Evolutionary conservation across 1,140 invertebrate genomes (phyloP).

Genomic region (Neodiprion lecontei): DNA sequence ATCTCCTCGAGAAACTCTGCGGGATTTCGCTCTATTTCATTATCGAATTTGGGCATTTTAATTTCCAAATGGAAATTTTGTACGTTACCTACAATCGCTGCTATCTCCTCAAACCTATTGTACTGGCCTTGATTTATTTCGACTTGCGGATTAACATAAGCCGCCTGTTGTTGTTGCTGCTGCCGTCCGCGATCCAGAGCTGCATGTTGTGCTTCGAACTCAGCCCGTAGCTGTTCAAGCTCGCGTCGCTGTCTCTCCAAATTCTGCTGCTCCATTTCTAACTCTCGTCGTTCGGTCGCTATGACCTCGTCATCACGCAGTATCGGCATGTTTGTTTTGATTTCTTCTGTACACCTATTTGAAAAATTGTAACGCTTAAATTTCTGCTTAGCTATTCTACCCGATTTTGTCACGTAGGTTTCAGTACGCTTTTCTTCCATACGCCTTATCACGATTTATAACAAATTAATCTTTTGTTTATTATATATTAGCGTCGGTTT

Average conservation of each 20-base stretch:
- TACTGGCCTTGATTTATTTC: conserved; percentile 10
- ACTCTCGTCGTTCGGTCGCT: no score
- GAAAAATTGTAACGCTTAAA: no score
- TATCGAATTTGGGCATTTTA: conserved; percentile 15
- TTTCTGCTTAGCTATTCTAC: no score
- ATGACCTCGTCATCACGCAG: no score
- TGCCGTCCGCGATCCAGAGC: neutral
- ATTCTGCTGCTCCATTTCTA: conserved; percentile 1
- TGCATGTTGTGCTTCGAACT: neutral
- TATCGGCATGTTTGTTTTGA: no score
- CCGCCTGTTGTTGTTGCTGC: conserved; percentile 5
- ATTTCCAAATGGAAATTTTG: conserved; percentile 1
- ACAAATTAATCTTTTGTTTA: no score
- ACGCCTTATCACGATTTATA: no score
- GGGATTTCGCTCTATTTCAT: conserved; percentile 8
- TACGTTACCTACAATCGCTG: neutral
- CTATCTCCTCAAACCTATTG: neutral
- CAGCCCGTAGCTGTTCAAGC: conserved; percentile 15
- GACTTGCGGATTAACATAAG: conserved; percentile 4
- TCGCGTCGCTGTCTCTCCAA: conserved; percentile 12
- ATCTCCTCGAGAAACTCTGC: conserved; percentile 16
- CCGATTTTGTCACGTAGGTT: no score
- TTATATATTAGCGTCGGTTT: no score
- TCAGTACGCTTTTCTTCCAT: no score
- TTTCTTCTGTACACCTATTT: no score